Evolutionary conservation across 2,113 vertebrate genomes (phyloP).

Genomic region (Nycticryphes semicollaris): DNA sequence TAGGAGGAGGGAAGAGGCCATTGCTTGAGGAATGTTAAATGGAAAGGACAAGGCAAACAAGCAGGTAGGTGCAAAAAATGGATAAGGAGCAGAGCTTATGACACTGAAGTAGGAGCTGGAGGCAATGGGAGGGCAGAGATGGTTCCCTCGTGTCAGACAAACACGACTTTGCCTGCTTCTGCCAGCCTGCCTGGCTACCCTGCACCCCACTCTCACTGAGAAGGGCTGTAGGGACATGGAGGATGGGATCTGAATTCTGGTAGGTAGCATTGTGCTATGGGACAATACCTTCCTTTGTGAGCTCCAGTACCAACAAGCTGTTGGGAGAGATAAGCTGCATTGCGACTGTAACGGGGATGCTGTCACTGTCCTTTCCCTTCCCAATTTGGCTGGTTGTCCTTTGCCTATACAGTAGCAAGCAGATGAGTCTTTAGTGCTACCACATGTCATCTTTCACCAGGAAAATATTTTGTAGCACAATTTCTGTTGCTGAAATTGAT

Average conservation of each 20-base stretch:
- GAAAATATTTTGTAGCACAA: not conserved
- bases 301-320: not conserved
- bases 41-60: not conserved
- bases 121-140: not conserved
- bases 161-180: not conserved
- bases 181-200: not conserved
- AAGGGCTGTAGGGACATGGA: not conserved
- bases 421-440: not conserved
- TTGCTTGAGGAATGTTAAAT: not conserved
- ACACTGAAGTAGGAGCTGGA: not conserved
- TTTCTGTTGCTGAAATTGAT: not conserved
- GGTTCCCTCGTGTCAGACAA: not conserved
- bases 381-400: not conserved
- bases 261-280: rapidly evolving
- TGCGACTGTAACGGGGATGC: rapidly evolving
- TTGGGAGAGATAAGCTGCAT: not conserved
- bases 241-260: not conserved
- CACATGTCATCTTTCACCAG: not conserved
- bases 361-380: not conserved
- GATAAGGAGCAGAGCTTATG: not conserved
- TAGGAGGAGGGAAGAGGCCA: no score
- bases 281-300: not conserved
- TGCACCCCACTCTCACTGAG: not conserved
- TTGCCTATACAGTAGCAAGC: not conserved
- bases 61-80: not conserved